A percentile compares a stretch with the other conserved stretches of the same genome.
phyloP scores from a whole-genome alignment of 2,888 invertebrate species.

The Andrena minutula region DNA sequence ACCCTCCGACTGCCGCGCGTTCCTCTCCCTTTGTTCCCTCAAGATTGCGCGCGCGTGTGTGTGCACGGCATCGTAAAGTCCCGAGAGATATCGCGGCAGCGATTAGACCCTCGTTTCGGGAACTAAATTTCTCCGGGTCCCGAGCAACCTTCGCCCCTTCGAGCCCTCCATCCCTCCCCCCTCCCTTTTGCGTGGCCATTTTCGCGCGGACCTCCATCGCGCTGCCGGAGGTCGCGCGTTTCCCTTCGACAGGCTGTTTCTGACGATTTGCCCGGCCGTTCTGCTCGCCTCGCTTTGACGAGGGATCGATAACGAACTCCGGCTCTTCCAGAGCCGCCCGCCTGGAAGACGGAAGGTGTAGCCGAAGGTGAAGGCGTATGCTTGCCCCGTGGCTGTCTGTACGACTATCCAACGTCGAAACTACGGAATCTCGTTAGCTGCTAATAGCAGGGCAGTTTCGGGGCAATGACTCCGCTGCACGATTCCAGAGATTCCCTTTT shows the following conservation, averaged over 20 bases:
- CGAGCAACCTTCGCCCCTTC: conserved; percentile 37
- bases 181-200: conserved; percentile 20
- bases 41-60: not conserved
- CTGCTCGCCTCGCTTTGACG: not conserved
- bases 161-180: not conserved
- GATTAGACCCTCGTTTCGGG: conserved; percentile 80
- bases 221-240: conserved; percentile 13
- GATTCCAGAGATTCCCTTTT: conserved; percentile 8
- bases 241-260: conserved; percentile 1
- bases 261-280: not conserved
- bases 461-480: not conserved
- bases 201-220: conserved; percentile 23
- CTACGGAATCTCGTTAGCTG: not conserved
- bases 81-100: conserved; percentile 77
- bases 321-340: not conserved
- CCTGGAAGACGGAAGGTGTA: not conserved
- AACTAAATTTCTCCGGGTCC: conserved; percentile 72
- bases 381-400: not conserved
- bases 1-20: not conserved
- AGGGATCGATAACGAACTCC: conserved; percentile 35
- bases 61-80: conserved; percentile 75
- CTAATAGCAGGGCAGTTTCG: not conserved
- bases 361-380: not conserved
- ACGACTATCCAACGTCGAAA: not conserved
- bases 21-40: not conserved